Base-by-base conservation (phyloP, 2,888 invertebrate species). In the Anagyrus pseudococci region DNA sequence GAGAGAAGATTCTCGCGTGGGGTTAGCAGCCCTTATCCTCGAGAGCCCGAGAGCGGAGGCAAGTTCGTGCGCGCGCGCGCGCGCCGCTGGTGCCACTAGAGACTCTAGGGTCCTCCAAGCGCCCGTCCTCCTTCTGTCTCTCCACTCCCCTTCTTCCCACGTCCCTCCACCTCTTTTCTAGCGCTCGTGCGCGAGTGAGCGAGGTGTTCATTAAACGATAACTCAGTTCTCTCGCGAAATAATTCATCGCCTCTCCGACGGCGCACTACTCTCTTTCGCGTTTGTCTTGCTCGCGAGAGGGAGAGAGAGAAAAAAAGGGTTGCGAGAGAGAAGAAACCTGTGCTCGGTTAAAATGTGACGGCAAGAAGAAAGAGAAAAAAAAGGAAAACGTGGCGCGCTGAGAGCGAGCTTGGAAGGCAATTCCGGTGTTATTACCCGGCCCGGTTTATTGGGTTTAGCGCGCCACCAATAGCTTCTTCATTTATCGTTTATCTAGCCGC, bases 171-270 rank as follows among this genome's bases (percentile, higher is more conserved):
- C n/a, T n/a, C n/a, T n/a, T n/a, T n/a, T n/a, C n/a, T n/a, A n/a
- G 13, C 47, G 23, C 6, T 19, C 46, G 68, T n/a, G n/a, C n/a
- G n/a, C n/a, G n/a, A n/a, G n/a, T n/a, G n/a, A n/a, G n/a, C 72
- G 74, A 70, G 73, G 70, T 71, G 73, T 77, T 78, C 77, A 75
- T 79, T 76, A 77, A 78, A 74, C 72, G 72, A 75, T 77, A 77
- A 77, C 73, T 76, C 73, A 70, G 64, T 73, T 74, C 68, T n/a
- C n/a, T 68, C 70, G 65, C 68, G 65, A 68, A 72, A 73, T 72
- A 70, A 73, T 71, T 71, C 70, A 68, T 67, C 64, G 47, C 29
- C 56, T 56, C 55, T 55, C 29, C 57, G 46, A 56, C 54, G 55
- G 56, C 65, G 55, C 62, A 58, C 29, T 10, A 29, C 10, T 4